A percentile compares a stretch with the other conserved stretches of the same genome.
These are phyloP conservation scores for Dendropsophus ebraccatus DNA, from an alignment of 2,113 vertebrate genomes.

Conservation along the genomic window DNA sequence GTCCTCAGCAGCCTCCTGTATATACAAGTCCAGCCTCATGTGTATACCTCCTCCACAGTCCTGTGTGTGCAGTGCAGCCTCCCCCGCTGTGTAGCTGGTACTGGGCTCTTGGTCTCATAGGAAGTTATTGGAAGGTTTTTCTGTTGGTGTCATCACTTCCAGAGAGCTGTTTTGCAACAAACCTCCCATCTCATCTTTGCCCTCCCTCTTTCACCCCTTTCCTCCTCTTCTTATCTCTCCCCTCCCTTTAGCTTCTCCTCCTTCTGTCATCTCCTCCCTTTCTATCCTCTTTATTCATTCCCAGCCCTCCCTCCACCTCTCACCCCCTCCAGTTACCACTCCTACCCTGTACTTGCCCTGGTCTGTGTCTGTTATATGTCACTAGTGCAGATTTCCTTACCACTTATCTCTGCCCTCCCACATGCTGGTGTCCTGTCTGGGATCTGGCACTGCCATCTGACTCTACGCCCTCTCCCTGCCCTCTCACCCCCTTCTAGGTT, in stretches of 20 bases:
- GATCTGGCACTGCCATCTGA: conserved; percentile 8
- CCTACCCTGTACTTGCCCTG: not conserved
- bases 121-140: conserved; percentile 56
- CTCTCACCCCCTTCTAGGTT: conserved; percentile 20
- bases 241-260: not conserved
- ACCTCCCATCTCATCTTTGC: conserved; percentile 52
- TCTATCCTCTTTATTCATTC: conserved; percentile 4
- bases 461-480: conserved; percentile 17
- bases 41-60: not conserved
- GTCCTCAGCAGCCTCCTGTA: too few species aligned
- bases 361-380: not conserved
- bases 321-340: conserved; percentile 3
- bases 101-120: conserved; percentile 38
- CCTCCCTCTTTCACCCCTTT: conserved; percentile 44
- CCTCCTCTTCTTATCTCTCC: conserved; percentile 36
- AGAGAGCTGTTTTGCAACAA: conserved; percentile 55
- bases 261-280: conserved; percentile 19
- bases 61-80: conserved; percentile 23
- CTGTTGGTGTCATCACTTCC: conserved; percentile 59
- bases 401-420: not conserved
- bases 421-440: conserved; percentile 3
- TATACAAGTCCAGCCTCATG: not conserved
- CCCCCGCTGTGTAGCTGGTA: conserved; percentile 24
- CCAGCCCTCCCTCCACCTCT: conserved; percentile 9
- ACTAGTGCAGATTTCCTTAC: not conserved